Percentiles rank a stretch among this genome's conserved stretches.
Conservation (phyloP, 2,113 vertebrate species). For the Proteles cristata region DNA sequence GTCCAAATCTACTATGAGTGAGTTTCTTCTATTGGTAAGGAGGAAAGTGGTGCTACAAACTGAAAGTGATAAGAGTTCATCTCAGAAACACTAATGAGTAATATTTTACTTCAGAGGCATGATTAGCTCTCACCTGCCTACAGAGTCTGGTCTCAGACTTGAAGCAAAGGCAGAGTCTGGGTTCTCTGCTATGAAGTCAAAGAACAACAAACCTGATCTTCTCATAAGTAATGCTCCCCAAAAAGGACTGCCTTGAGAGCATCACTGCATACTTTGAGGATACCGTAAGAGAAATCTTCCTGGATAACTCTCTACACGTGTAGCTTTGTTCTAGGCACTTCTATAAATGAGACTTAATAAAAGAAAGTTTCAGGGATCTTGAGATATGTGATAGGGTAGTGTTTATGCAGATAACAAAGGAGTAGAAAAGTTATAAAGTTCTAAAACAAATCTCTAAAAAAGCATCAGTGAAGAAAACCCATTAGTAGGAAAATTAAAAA, state of each 20-base stretch:
- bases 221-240: not conserved
- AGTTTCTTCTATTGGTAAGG: not conserved
- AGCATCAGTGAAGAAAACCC: not conserved
- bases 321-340: conserved; percentile 11
- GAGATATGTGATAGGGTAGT: not conserved
- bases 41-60: not conserved
- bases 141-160: conserved; percentile 17
- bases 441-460: conserved; percentile 35
- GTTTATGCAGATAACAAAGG: not conserved
- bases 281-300: not conserved
- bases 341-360: not conserved
- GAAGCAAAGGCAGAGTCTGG: not conserved
- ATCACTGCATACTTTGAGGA: not conserved
- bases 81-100: not conserved
- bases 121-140: not conserved
- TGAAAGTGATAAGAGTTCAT: not conserved
- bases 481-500: conserved; percentile 17
- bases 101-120: not conserved
- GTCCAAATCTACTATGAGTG: not conserved
- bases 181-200: not conserved
- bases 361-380: not conserved
- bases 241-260: not conserved
- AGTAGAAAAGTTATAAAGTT: not conserved
- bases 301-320: not conserved
- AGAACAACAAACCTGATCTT: not conserved